A percentile compares a stretch with the other conserved stretches of the same genome.
Conservation (phyloP, 2,113 vertebrate genomes). For the Oreocharis arfaki region DNA sequence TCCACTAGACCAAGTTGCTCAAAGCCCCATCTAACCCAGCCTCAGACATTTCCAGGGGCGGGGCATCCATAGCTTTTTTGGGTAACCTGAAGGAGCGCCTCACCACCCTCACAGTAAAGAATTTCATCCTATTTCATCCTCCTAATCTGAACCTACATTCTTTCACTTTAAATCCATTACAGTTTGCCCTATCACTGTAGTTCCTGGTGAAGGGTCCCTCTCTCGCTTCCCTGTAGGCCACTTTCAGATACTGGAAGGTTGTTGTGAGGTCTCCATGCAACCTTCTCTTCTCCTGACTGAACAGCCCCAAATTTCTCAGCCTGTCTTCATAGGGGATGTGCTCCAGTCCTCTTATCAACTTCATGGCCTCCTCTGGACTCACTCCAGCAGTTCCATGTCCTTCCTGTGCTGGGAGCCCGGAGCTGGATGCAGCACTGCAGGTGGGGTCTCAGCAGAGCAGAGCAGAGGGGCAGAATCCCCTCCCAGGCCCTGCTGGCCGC, state of each 20-base stretch:
- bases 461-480: background rate
- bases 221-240: background rate
- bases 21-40: background rate
- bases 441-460: background rate
- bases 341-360: background rate
- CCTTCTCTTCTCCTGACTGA: background rate
- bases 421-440: background rate
- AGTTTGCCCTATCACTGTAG: background rate
- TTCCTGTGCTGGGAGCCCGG: background rate
- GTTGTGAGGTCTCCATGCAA: background rate
- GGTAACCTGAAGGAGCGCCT: background rate
- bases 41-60: background rate
- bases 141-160: background rate
- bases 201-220: background rate
- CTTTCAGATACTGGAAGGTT: background rate
- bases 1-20: background rate
- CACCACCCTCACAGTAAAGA: accelerated
- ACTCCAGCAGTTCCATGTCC: accelerated
- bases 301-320: background rate
- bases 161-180: background rate
- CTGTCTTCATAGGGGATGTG: accelerated
- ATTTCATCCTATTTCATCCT: background rate
- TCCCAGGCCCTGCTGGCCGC: background rate
- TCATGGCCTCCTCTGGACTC: background rate
- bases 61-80: background rate